phyloP scores from a whole-genome alignment of 1,140 invertebrate genomes.

The Trypoxylus dichotomus region DNA sequence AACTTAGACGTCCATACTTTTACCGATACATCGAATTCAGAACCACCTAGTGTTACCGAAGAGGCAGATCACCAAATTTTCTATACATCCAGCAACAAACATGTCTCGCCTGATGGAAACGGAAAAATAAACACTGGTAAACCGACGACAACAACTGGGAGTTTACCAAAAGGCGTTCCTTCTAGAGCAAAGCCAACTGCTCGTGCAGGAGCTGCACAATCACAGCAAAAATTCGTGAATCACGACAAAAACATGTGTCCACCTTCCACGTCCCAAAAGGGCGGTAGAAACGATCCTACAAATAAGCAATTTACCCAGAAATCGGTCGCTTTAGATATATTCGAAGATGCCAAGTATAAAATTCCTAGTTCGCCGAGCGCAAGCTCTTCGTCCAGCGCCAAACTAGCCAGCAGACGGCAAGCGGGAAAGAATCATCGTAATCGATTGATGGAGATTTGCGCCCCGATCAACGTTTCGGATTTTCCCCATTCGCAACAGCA shows the following conservation, averaged over 20 bases:
- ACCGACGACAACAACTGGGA: neutral
- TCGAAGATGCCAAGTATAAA: slow-evolving; percentile 50
- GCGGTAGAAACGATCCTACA: slow-evolving; percentile 31
- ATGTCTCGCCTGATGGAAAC: neutral
- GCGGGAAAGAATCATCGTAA: slow-evolving; percentile 39
- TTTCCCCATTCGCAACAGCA: slow-evolving; percentile 56
- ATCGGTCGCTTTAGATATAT: slow-evolving; percentile 7
- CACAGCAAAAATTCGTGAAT: neutral
- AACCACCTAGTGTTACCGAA: slow-evolving; percentile 58
- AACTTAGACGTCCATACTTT: neutral
- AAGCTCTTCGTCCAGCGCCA: slow-evolving; percentile 51
- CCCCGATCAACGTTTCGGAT: slow-evolving; percentile 58
- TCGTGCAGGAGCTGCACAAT: neutral
- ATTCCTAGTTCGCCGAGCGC: slow-evolving; percentile 53
- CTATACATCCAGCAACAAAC: neutral
- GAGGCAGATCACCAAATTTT: slow-evolving; percentile 65
- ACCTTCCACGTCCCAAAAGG: slow-evolving; percentile 56
- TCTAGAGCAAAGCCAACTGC: neutral
- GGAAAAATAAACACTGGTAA: neutral
- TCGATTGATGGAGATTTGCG: slow-evolving; percentile 47
- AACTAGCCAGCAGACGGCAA: slow-evolving; percentile 46
- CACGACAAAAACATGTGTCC: slow-evolving; percentile 53
- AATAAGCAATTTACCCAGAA: neutral
- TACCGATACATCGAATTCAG: slow-evolving; percentile 36
- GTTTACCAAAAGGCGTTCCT: neutral